Conservation (phyloP, 2,888 invertebrate genomes). For the Orthonevra nobilis region DNA sequence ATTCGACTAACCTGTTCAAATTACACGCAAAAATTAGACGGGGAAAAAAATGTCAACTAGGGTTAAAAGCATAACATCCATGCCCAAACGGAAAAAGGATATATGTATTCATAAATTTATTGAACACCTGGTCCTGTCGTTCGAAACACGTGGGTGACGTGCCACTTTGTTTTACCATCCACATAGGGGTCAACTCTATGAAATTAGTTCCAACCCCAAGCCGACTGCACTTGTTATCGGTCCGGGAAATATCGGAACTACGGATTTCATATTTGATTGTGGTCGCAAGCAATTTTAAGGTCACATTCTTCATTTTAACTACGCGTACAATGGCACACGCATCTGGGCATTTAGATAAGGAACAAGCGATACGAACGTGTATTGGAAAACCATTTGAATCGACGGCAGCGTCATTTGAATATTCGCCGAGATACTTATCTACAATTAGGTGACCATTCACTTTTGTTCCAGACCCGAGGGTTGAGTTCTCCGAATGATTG, state of each 20-base stretch:
- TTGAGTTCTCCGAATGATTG: background rate
- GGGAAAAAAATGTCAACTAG: conserved; percentile 70
- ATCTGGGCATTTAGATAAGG: conserved; percentile 10
- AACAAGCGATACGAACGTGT: background rate
- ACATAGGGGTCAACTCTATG: conserved; percentile 25
- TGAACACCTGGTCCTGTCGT: conserved; percentile 77
- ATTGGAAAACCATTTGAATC: conserved; percentile 45
- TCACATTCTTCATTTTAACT: conserved; percentile 2
- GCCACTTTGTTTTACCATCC: conserved; percentile 35
- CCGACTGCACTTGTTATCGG: conserved; percentile 46
- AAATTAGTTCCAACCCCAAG: conserved; percentile 13
- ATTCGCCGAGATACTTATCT: conserved; percentile 28
- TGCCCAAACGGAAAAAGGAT: conserved; percentile 35
- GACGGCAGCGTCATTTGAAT: conserved; percentile 15
- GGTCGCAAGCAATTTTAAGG: conserved; percentile 17
- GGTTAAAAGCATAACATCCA: conserved; percentile 34
- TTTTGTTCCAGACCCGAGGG: background rate
- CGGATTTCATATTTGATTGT: too few relatives aligned
- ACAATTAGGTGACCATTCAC: conserved; percentile 47
- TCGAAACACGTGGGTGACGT: conserved; percentile 57
- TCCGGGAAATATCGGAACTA: too few relatives aligned
- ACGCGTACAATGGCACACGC: background rate
- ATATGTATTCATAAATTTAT: conserved; percentile 74
- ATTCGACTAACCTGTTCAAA: conserved; percentile 34
- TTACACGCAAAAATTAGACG: conserved; percentile 17